These are phyloP conservation scores for Cyphomyrus discorhynchus DNA, from an alignment of 2,113 vertebrate genomes.

Conservation along the genomic window DNA sequence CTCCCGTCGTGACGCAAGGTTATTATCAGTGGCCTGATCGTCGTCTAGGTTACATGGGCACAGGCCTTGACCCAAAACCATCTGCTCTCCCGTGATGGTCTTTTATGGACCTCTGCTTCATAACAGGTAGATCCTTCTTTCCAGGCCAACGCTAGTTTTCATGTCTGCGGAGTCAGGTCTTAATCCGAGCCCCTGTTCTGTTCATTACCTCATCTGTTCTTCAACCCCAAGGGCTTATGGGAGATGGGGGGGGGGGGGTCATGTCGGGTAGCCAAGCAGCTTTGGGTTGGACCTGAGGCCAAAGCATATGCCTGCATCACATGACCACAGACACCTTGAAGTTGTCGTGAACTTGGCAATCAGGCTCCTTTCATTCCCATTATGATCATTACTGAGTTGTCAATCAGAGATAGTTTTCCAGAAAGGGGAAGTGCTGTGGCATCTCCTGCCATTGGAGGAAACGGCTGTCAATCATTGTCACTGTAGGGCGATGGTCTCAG, in stretches of 20 bases:
- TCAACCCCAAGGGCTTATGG: background rate
- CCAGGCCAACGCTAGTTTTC: background rate
- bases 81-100: background rate
- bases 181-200: background rate
- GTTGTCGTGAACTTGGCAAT: background rate
- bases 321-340: background rate
- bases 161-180: background rate
- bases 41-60: too few species aligned
- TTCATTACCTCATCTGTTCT: background rate
- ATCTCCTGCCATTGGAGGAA: background rate
- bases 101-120: background rate
- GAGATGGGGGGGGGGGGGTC: background rate
- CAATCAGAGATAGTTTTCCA: background rate
- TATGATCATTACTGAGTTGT: background rate
- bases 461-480: background rate
- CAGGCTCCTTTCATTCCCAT: background rate
- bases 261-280: background rate
- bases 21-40: background rate
- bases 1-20: background rate
- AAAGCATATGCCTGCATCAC: background rate
- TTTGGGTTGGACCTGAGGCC: background rate
- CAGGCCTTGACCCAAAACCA: background rate
- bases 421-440: background rate
- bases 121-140: background rate
- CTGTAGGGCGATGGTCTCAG: background rate